Evolutionary conservation across 2,888 invertebrate species (phyloP).

Genomic region (Sinopyrophorus schimmeli): DNA sequence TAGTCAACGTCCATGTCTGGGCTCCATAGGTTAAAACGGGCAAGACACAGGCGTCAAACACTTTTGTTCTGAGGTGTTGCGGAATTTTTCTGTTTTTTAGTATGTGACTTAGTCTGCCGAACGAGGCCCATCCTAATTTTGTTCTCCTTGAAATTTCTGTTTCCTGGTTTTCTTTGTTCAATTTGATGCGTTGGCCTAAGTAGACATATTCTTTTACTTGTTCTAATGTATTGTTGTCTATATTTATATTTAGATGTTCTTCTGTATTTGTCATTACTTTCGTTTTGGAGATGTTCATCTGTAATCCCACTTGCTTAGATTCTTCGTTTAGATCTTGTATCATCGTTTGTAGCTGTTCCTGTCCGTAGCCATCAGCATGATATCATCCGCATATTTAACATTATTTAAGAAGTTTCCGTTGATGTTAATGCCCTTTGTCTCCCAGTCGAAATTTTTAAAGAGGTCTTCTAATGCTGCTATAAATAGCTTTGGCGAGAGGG

Average conservation of each 20-base stretch:
- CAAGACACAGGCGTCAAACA: no score
- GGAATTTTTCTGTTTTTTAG: no score
- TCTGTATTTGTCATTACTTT: slow-evolving; percentile 7
- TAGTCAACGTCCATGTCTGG: no score
- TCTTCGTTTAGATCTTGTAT: neutral
- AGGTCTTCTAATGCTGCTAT: neutral
- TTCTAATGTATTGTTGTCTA: neutral
- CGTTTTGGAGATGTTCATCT: slow-evolving; percentile 3
- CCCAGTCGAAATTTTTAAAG: neutral
- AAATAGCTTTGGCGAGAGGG: neutral
- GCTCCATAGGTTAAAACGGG: no score
- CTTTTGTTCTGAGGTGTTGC: no score
- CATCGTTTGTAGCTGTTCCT: slow-evolving; percentile 1
- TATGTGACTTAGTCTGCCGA: no score
- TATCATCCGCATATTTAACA: neutral
- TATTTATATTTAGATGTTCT: neutral
- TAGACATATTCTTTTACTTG: neutral
- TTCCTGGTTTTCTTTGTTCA: slow-evolving; percentile 3
- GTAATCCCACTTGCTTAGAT: slow-evolving; percentile 1
- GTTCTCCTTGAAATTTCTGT: slow-evolving; percentile 1
- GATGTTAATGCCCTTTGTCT: neutral
- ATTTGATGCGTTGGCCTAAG: neutral
- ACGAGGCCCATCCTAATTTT: neutral
- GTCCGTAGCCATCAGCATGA: neutral
- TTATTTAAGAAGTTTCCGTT: neutral